Percentiles rank a stretch among this genome's conserved stretches.
phyloP scores from a whole-genome alignment of 2,888 invertebrate species.

The Xanthia icteritia region DNA sequence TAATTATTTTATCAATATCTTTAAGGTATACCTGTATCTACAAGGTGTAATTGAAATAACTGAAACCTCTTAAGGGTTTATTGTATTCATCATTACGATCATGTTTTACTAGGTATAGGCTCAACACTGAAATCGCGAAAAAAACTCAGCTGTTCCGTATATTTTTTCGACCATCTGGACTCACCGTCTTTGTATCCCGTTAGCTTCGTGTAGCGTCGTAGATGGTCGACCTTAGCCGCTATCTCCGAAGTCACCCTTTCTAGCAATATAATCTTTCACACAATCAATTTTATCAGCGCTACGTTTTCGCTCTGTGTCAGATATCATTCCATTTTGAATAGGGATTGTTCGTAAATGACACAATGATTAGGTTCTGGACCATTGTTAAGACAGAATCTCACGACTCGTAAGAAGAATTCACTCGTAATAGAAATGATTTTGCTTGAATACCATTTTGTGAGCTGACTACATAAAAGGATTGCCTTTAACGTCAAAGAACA shows the following conservation, averaged over 20 bases:
- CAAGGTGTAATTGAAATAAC: no score
- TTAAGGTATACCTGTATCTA: no score
- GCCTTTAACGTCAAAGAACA: slow-evolving; percentile 47
- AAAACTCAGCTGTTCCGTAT: no score
- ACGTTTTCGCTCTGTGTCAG: slow-evolving; percentile 45
- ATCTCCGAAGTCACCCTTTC: background rate
- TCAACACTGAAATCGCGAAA: no score
- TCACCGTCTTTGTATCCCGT: background rate
- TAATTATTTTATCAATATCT: no score
- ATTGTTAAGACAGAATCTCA: slow-evolving; percentile 66
- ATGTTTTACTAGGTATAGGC: no score
- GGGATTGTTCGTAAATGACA: slow-evolving; percentile 72
- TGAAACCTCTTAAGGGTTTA: no score
- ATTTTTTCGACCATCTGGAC: no score
- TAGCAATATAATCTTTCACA: background rate
- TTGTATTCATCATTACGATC: no score
- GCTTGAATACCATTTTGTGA: slow-evolving; percentile 56
- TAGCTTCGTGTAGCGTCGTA: background rate
- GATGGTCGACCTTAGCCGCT: background rate
- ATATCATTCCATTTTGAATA: slow-evolving; percentile 59
- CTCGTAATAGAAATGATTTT: slow-evolving; percentile 62
- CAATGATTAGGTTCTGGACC: slow-evolving; percentile 70
- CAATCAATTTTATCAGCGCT: slow-evolving; percentile 7
- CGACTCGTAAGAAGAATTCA: slow-evolving; percentile 67
- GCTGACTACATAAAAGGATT: slow-evolving; percentile 49